Evolutionary conservation across 2,797 vertebrate species (phyloP), one percentile per base, ranked within the genome.

Genomic region (Gambusia yucatana): DNA sequence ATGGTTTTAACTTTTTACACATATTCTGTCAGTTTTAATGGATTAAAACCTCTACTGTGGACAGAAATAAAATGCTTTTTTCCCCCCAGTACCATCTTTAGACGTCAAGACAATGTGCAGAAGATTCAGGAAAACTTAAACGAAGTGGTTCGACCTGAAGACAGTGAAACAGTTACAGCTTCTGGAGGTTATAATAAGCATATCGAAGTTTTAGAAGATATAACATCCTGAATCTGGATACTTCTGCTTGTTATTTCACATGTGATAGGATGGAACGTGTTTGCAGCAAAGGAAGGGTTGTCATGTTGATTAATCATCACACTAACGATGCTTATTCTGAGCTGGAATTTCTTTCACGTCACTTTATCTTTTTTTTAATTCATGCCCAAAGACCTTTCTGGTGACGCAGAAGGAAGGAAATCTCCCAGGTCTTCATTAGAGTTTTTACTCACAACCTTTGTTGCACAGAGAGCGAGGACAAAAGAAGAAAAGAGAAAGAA

Each of bases 391-490:
- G 86, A 82, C 77, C 78, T 89, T 82, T 14, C 69, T 78, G 72
- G 71, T 87, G 82, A 84, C 47, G 43, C 57, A 72, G 10, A 28
- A 77, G 77, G 73, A 46, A 28, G 77, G 77, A 88, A 82, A 83
- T 94, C 93, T 94, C 93, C 75, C 80, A 83, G 88, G 94, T 93
- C 89, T 89, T 94, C 91, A 93, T 94, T 93, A 93, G 77, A 79
- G 75, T 50, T 82, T 79, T 75, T 79, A 80, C 73, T 88, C 80
- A 71, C 77, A 88, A 84, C 84, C 81, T 88, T 77, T 82, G 70
- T 81, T 63, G 69, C 63, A 80, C 67, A 77, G 25, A 20, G 57
- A 20, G 43, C 76, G n/a, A 70, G 36, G 76, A 72, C 22, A 77
- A 67, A 55, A 83, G 75, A 55, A 83, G 75, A 85, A 65, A 79